Conservation (phyloP, 2,113 vertebrate species). For the Tenebrosternarchus preto region DNA sequence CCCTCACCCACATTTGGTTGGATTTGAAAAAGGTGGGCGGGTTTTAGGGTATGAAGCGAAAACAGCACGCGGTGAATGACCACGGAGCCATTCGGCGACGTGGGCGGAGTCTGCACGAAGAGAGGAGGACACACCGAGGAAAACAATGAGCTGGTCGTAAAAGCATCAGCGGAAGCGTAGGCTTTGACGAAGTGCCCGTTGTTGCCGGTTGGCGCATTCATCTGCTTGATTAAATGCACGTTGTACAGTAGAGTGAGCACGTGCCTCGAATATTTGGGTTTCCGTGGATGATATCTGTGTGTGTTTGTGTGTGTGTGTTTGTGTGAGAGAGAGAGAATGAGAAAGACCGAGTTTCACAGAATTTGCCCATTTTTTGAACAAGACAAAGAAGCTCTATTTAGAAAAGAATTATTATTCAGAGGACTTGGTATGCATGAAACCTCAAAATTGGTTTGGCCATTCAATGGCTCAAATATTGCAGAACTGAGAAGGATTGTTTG, state of each 20-base stretch:
- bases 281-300: constrained; percentile 34
- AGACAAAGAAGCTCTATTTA: constrained; percentile 18
- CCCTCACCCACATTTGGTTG: neutral
- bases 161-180: neutral
- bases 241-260: neutral
- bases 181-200: neutral
- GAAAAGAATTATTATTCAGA: constrained; percentile 1
- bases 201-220: neutral
- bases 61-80: neutral
- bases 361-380: constrained; percentile 10
- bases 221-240: neutral
- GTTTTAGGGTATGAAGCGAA: neutral
- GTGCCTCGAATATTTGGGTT: constrained; percentile 9
- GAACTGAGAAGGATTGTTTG: neutral
- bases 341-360: neutral
- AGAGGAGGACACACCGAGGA: neutral
- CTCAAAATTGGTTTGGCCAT: constrained; percentile 29
- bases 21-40: neutral
- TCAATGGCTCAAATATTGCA: constrained; percentile 17
- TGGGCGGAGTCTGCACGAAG: neutral
- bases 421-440: constrained; percentile 23
- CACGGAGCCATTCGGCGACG: neutral
- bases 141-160: constrained; percentile 14
- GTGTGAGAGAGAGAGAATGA: constrained; percentile 12
- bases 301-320: constrained; percentile 6